Evolutionary conservation across 30 jellyfish, hydroid and myxozoan species (phyloP).

Genomic region (Rhopilema esculentum): DNA sequence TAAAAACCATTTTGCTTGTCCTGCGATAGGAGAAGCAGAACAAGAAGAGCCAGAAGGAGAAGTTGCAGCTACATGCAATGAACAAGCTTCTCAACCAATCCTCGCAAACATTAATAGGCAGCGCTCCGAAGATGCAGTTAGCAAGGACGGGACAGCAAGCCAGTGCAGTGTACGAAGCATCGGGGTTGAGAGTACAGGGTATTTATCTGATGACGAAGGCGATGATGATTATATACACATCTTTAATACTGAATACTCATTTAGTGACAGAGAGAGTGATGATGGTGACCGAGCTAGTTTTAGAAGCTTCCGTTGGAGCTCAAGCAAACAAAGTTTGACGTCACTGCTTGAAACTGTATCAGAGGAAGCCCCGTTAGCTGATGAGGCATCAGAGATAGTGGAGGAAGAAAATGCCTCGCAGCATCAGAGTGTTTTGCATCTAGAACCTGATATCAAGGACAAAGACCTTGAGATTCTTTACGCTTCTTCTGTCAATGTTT

Average conservation of each 20-base stretch:
- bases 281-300: not conserved
- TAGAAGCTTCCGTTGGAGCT: conserved; percentile 8
- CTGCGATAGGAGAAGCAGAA: not conserved
- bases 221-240: conserved; percentile 16
- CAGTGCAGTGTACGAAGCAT: conserved; percentile 15
- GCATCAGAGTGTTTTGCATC: not conserved
- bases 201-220: conserved; percentile 26
- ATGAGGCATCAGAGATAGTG: not conserved
- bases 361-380: not conserved
- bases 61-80: not conserved
- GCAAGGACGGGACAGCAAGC: conserved; percentile 37
- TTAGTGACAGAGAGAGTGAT: conserved; percentile 2
- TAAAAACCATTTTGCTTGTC: not conserved
- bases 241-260: conserved; percentile 29
- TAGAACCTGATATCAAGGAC: not conserved
- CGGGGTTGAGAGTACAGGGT: conserved; percentile 38
- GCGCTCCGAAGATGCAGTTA: conserved; percentile 12
- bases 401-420: not conserved
- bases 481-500: not conserved
- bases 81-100: not conserved
- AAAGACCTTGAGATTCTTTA: not conserved
- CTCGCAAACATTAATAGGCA: not conserved
- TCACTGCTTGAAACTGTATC: conserved; percentile 38
- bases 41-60: not conserved
- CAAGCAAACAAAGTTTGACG: conserved; percentile 31